Percentiles rank a stretch among this genome's conserved stretches.
Conservation (phyloP, 2,113 vertebrate genomes). For the Anguilla rostrata region DNA sequence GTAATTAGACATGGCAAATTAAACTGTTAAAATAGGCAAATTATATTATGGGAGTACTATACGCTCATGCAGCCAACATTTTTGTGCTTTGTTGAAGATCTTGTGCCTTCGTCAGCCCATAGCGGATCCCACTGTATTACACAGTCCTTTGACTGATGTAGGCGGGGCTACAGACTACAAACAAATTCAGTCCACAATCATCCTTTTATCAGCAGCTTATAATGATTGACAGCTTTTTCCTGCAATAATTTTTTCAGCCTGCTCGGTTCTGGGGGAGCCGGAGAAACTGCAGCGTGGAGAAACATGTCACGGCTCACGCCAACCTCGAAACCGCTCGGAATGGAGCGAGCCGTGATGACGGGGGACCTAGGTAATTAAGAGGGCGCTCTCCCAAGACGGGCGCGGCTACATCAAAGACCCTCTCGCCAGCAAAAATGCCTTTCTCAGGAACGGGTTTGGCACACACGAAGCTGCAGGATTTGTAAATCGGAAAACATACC, state of each 20-base stretch:
- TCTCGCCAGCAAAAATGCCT: constrained; percentile 33
- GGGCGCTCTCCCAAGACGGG: constrained; percentile 50
- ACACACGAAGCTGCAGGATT: constrained; percentile 28
- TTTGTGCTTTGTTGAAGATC: neutral
- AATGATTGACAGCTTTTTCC: neutral
- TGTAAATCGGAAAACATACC: neutral
- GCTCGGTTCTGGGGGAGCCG: neutral
- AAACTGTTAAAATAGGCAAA: neutral
- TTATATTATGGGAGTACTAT: neutral
- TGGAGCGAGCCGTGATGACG: constrained; percentile 20
- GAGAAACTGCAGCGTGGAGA: constrained; percentile 13
- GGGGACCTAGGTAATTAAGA: constrained; percentile 54
- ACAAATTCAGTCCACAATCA: neutral
- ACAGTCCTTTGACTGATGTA: neutral
- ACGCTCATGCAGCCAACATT: neutral
- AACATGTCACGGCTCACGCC: neutral
- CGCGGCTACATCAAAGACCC: constrained; percentile 50
- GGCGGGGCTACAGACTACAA: neutral
- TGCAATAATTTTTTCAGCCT: neutral
- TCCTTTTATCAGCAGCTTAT: neutral
- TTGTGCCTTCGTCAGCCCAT: neutral
- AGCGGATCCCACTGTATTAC: neutral
- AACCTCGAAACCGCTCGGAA: constrained; percentile 21
- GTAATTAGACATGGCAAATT: neutral
- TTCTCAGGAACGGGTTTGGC: constrained; percentile 48